Base-by-base conservation (phyloP, 2,113 vertebrate genomes). In the Cepphus grylle region DNA sequence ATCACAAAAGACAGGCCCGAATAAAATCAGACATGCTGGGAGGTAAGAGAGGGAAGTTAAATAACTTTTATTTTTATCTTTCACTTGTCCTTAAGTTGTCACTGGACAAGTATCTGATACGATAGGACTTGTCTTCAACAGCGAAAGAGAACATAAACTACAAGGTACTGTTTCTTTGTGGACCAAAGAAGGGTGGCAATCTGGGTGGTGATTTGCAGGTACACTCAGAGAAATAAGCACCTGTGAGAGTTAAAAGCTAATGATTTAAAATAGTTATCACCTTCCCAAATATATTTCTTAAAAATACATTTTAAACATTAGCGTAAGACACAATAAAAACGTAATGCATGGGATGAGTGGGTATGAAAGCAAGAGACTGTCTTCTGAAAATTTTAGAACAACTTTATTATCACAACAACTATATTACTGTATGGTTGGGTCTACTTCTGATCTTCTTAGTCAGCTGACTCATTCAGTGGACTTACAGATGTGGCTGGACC, bases 21-120 rank as follows among this genome's bases (percentile, higher is more conserved):
- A 89, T 96, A 91, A 83, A 89, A 79, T 78, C 47, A 74, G 86
- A 95, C 77, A 18, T 63, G 56, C 62, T 72, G 30, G 52, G 34
- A 81, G 81, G 61, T 89, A 84, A 82, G 34, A 85, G 85, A 92
- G 23, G 17, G 16, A 86, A 93, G n/a, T 50, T 43, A 87, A 91
- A 52, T 84, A 86, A 94, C 47, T 96, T 94, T 89, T 65, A 22
- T 61, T 71, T 93, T 90, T 36, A 17, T 74, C 77, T 96, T 94
- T 95, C 89, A 79, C 32, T 95, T 81, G 50, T 82, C 63, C 73
- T 91, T 87, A 90, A 91, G 26, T 74, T 84, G 59, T 71, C 30
- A 8, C 32, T 92, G 69, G 63, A 3, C 36, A 62, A 86, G 38
- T 86, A 59, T 52, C 81, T 93, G 43, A 71, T 89, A 40, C 76